Evolutionary conservation across 2,888 invertebrate species (phyloP).

Genomic region (Parapristionchus giblindavisi): DNA sequence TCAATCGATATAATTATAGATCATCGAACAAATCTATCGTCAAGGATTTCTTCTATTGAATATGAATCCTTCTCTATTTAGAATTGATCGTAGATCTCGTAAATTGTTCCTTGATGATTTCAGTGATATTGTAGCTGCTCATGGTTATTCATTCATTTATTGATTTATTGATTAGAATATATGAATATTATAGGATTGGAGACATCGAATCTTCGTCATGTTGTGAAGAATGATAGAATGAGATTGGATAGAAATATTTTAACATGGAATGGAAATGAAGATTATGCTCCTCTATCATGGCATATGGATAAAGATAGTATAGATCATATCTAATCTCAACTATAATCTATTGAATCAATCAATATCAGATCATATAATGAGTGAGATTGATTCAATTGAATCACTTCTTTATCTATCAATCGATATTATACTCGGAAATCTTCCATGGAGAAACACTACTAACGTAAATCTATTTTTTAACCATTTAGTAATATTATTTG

Average conservation of each 20-base stretch:
- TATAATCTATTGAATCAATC: neutral
- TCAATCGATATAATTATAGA: neutral
- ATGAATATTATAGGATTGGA: too few species aligned
- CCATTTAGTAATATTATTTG: neutral
- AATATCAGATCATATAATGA: conserved; percentile 23
- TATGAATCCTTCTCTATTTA: neutral
- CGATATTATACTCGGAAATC: conserved; percentile 7
- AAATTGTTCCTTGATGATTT: neutral
- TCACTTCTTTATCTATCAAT: conserved; percentile 17
- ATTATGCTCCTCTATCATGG: conserved; percentile 25
- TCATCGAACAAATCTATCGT: conserved; percentile 16
- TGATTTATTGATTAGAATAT: too few species aligned
- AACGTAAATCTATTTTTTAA: conserved; percentile 3
- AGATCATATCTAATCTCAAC: neutral
- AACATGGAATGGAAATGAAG: conserved; percentile 13
- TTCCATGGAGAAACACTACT: neutral
- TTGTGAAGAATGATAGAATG: neutral
- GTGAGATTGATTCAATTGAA: conserved; percentile 21
- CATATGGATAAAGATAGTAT: conserved; percentile 8
- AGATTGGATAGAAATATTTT: neutral
- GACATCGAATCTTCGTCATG: neutral
- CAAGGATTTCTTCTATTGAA: neutral
- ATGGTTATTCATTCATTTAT: neutral
- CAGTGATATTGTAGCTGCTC: conserved; percentile 2
- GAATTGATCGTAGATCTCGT: conserved; percentile 18